Base-by-base conservation (phyloP, 1,140 invertebrate genomes). In the Zaprionus inermis region DNA sequence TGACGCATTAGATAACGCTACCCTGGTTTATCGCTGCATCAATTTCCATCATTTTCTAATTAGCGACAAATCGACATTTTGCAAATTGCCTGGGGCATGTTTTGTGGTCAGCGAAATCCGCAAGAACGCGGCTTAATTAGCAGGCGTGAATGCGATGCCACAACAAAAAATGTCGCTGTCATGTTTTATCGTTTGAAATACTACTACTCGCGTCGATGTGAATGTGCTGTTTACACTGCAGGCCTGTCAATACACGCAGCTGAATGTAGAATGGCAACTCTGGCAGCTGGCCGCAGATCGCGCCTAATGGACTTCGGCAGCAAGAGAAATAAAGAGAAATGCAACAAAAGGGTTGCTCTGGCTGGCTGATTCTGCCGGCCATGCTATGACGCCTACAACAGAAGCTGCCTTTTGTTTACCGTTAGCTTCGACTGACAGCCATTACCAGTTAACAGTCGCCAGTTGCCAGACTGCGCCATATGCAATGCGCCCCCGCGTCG, bases 181-280 rank as follows among this genome's bases (percentile, higher is more conserved):
- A 46, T 24, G 38, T 46, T 41, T 5, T n/a, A 41, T 36, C 5
- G 14, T 41, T 60, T 60, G 20, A 3, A 20, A 49, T 18, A 28
- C 3, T 14, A 38, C n/a, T n/a, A n/a, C n/a, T n/a, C n/a, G n/a
- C n/a, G n/a, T n/a, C n/a, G n/a, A n/a, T 24, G n/a, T 58, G 14
- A 34, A 58, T 58, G 36, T 24, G 44, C 11, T 65, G 36, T 74
- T 60, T 41, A 41, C 55, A 66, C 30, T 54, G 24, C 24, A 14
- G 20, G 3, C 14, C 64, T 78, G 55, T 74, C 79, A 81, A 74
- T 78, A 16, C 7, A n/a, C 3, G 2, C 51, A 61, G 69, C 18
- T 64, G 73, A 63, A 32, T 51, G 69, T 18, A 59, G 73, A 63
- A 32, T 51, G 63, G 7, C 7, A 44, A 41, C 38, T 41, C 38